Percentiles rank a stretch among this genome's conserved stretches.
These are phyloP conservation scores for Cylindroiulus punctatus DNA, from an alignment of 2,888 invertebrate species.

Conservation along the genomic window DNA sequence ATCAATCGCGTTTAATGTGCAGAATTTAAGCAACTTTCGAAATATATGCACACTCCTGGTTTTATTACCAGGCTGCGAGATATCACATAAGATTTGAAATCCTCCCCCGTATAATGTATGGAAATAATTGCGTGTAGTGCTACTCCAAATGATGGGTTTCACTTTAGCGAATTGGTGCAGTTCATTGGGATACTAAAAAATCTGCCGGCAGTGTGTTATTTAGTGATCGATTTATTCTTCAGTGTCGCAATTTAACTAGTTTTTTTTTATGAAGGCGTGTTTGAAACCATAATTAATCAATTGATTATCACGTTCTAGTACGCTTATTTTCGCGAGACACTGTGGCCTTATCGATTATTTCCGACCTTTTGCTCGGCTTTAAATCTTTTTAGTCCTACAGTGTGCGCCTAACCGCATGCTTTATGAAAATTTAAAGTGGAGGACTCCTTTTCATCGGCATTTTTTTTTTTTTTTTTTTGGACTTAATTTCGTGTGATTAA, in stretches of 20 bases:
- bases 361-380: not conserved
- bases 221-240: constrained; percentile 8
- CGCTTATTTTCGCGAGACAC: not conserved
- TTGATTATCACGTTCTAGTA: constrained; percentile 4
- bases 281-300: not conserved
- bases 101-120: not conserved
- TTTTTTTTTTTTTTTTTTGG: not conserved
- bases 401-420: not conserved
- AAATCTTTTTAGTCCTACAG: not conserved
- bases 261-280: not conserved
- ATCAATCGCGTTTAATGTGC: too few species aligned
- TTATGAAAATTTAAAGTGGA: constrained; percentile 10
- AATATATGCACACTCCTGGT: not conserved
- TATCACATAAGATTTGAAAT: not conserved
- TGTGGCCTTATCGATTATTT: not conserved
- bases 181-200: not conserved
- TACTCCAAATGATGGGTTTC: constrained; percentile 11
- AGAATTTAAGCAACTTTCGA: too few species aligned
- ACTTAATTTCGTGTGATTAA: not conserved
- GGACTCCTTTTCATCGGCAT: not conserved
- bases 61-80: not conserved
- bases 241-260: not conserved
- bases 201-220: not conserved
- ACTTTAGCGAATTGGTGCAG: not conserved
- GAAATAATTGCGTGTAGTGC: not conserved